Evolutionary conservation across 2,113 vertebrate genomes (phyloP).

Genomic region (Pelodiscus sinensis): DNA sequence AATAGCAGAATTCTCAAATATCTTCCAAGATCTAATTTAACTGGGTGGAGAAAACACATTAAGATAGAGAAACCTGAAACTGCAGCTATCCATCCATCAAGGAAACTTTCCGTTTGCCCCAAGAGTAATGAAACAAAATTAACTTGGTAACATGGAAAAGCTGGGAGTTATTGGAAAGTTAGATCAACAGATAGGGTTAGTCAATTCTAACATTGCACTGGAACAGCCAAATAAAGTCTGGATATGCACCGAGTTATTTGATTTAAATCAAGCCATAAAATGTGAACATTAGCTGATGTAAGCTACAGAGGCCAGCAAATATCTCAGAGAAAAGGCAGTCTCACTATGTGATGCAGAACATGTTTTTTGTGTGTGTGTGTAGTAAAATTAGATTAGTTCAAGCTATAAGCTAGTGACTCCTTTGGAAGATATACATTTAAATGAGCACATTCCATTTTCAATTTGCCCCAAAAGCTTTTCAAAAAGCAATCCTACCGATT

Average conservation of each 20-base stretch:
- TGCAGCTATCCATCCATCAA: background rate
- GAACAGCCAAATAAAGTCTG: constrained; percentile 30
- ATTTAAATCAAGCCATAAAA: constrained; percentile 42
- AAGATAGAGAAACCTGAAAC: background rate
- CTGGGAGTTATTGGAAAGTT: constrained; percentile 36
- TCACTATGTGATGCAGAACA: constrained; percentile 4
- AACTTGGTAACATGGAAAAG: constrained; percentile 5
- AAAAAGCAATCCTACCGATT: constrained; percentile 28
- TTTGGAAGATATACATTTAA: constrained; percentile 52
- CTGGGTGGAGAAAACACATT: background rate
- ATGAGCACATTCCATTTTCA: constrained; percentile 37
- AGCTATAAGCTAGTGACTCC: background rate
- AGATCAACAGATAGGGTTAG: background rate
- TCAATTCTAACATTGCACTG: background rate
- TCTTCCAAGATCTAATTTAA: background rate
- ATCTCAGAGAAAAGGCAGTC: constrained; percentile 25
- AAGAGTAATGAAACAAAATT: constrained; percentile 1
- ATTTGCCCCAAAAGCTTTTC: background rate
- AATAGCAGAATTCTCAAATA: background rate
- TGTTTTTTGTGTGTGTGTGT: constrained; percentile 29
- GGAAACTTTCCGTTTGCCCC: background rate
- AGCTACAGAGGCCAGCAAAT: background rate
- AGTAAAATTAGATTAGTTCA: constrained; percentile 30
- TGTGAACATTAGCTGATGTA: background rate
- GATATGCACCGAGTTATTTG: constrained; percentile 15